Evolutionary conservation across 1,140 invertebrate species (phyloP).

Genomic region (Dryas iulia): DNA sequence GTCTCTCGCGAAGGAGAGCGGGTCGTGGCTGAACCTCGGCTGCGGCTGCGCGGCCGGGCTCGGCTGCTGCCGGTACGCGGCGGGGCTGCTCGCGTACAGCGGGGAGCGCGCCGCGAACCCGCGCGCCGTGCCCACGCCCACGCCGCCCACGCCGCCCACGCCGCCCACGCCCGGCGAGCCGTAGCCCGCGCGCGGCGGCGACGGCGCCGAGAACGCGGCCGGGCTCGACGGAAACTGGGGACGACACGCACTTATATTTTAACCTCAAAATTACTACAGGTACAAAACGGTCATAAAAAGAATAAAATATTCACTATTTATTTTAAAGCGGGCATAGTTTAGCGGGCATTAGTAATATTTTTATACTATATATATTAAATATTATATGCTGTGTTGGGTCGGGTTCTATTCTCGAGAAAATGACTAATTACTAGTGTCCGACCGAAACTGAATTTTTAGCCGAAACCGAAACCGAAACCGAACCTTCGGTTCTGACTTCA

Average conservation of each 20-base stretch:
- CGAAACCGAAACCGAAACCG: too few relatives aligned
- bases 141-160: slow-evolving; percentile 31
- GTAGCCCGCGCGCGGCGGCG: slow-evolving; percentile 56
- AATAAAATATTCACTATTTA: too few relatives aligned
- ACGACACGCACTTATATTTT: background rate
- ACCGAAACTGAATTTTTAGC: too few relatives aligned
- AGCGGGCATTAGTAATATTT: too few relatives aligned
- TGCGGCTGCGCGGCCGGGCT: slow-evolving; percentile 54
- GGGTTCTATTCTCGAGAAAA: too few relatives aligned
- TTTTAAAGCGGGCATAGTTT: too few relatives aligned
- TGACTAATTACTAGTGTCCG: too few relatives aligned
- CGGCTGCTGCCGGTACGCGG: slow-evolving; percentile 57
- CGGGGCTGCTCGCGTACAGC: slow-evolving; percentile 70
- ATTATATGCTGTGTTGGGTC: too few relatives aligned
- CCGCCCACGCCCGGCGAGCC: slow-evolving; percentile 41
- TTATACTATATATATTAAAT: too few relatives aligned
- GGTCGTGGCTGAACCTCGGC: slow-evolving; percentile 41
- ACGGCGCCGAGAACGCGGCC: slow-evolving; percentile 54
- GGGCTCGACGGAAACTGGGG: slow-evolving; percentile 57
- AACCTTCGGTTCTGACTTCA: too few relatives aligned
- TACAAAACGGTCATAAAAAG: too few relatives aligned
- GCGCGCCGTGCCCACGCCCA: slow-evolving; percentile 35
- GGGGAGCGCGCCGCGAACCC: slow-evolving; percentile 60
- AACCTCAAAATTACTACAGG: background rate
- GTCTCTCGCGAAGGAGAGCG: slow-evolving; percentile 31